Evolutionary conservation across 2,888 invertebrate species (phyloP), one percentile per base, ranked within the genome.

Genomic region (Emesis castigata): DNA sequence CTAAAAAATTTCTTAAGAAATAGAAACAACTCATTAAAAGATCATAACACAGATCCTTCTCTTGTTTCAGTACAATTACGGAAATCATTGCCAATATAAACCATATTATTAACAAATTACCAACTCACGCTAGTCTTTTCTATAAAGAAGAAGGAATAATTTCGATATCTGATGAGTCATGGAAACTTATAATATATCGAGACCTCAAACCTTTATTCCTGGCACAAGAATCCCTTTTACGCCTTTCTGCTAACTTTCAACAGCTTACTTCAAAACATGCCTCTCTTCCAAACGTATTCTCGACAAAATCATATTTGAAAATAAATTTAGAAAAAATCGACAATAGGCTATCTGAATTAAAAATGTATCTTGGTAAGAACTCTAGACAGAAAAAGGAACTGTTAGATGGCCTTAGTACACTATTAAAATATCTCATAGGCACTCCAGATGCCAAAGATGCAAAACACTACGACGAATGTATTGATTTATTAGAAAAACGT

Each of bases 371-470:
- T 20, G 61, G 61, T 22, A 39, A 82, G 26, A 88, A 85, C 18
- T 74, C 81, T 8, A 71, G 85, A 34, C 29, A 61, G 2, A 88
- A 88, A 80, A 66, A 88, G 16, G 87, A 89, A 85, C n/a, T 66
- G 18, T 20, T 66, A 34, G 86, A 89, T 34, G 89, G 85, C 8
- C 53, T 89, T 14, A 83, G 89, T 58, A 80, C 86, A 3, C 53
- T 89, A 7, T 62, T 88, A 3, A 88, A 88, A 87, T 88, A 83
- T 78, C 84, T 89, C 0, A 87, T 88, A 11, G 87, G 87, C 18
- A 89, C 88, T 20, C 88, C 88, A 0, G 88, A 89, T 58, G 86
- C 89, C 1, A 86, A 83, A 76, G 86, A 88, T 64, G 86, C 88
- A 0, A 79, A 86, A 77, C 73, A 74, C 5, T 88, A 88, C 18